Evolutionary conservation across 1,140 invertebrate species (phyloP), one percentile per base, ranked within the genome.

Genomic region (Brachionus asplanchnoidis): DNA sequence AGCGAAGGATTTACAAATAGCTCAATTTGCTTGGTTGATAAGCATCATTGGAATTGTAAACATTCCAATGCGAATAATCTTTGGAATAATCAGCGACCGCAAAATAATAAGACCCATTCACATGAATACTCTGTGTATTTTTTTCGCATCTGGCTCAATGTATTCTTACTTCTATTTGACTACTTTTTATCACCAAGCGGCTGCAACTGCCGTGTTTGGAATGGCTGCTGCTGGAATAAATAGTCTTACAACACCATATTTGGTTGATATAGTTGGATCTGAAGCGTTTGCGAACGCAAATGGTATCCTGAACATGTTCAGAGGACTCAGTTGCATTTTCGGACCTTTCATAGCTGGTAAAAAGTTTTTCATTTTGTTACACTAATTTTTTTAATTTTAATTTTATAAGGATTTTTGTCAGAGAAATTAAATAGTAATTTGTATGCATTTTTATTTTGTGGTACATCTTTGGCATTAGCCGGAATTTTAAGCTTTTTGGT

Each of bases 11-110:
- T 65, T 86, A 44, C n/a, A 46, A 23, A 82, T 82, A 3, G 32
- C 28, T 23, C 50, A 82, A 40, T 82, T 66, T 32, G n/a, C 56
- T 56, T 40, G 60, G 84, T 7, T 75, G 26, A 87, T 88, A 8
- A 87, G 97, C 44, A 93, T 93, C 11, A 89, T 90, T 26, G 92
- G 91, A 2, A 89, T 91, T 17, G 87, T 88, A 9, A 91, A 91
- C 85, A 91, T 89, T 4, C 84, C 89, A 17, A 95, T 95, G 36
- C 87, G 88, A 20, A 85, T 88, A 46, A 17, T 89, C 14, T 90
- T 89, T 82, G 88, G 88, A 28, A 88, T 78, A 46, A 66, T 90
- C 14, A 87, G 87, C 91, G 95, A 88, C 93, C 96, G 84, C 0
- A 82, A 82, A 65, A 23, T 65, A 20, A 65, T 82, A 11, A 60